Percentiles rank a stretch among this genome's conserved stretches.
These are phyloP conservation scores for Aelia acuminata DNA, from an alignment of 2,888 invertebrate genomes.

Conservation along the genomic window DNA sequence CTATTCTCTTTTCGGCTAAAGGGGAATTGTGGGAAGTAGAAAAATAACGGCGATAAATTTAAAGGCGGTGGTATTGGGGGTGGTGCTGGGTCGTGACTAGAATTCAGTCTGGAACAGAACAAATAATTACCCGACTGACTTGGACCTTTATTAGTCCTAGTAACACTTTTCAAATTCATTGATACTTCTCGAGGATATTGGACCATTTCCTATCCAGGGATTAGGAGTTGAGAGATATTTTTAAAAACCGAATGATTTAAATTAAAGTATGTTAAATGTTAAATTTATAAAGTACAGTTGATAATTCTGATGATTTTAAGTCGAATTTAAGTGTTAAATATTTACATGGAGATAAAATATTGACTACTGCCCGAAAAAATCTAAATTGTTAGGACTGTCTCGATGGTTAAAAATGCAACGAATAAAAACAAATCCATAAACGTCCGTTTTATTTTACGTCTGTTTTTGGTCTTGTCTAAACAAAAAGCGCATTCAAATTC, in stretches of 20 bases:
- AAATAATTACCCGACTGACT: not conserved
- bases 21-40: constrained; percentile 31
- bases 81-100: constrained; percentile 14
- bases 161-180: constrained; percentile 32
- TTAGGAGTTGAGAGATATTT: not conserved
- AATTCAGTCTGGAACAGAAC: not conserved
- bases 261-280: not conserved
- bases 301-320: too few relatives aligned
- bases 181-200: constrained; percentile 1
- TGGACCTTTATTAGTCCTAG: constrained; percentile 42
- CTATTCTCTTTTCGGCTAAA: not conserved
- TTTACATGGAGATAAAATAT: too few relatives aligned
- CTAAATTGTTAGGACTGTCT: too few relatives aligned
- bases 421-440: too few relatives aligned
- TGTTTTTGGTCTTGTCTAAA: too few relatives aligned
- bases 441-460: too few relatives aligned
- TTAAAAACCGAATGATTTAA: not conserved
- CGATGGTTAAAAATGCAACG: too few relatives aligned
- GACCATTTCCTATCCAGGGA: not conserved
- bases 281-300: too few relatives aligned
- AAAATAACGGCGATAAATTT: constrained; percentile 44
- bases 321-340: too few relatives aligned
- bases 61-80: constrained; percentile 31
- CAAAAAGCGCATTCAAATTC: too few relatives aligned
- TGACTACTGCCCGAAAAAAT: too few relatives aligned